phyloP scores from a whole-genome alignment of 2,113 vertebrate species.

The Lagopus leucura region DNA sequence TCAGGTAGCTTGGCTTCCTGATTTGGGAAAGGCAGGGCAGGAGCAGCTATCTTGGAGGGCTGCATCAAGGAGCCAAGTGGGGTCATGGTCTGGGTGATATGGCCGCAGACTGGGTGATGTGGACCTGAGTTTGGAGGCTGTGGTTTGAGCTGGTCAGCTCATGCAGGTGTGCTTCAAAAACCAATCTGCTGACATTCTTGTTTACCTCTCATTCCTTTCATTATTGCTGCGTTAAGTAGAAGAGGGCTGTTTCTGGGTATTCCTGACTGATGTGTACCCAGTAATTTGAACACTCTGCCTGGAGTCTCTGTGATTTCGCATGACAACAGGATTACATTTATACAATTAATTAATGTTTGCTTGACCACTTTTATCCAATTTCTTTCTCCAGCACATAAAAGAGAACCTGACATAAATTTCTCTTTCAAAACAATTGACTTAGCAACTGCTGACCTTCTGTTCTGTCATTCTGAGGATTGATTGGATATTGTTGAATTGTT shows the following conservation, averaged over 20 bases:
- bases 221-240: not conserved
- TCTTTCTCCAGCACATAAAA: constrained; percentile 84
- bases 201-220: constrained; percentile 19
- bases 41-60: not conserved
- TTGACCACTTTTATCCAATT: constrained; percentile 86
- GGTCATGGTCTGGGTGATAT: not conserved
- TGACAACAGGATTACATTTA: constrained; percentile 79
- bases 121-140: not conserved
- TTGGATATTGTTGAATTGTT: constrained; percentile 87
- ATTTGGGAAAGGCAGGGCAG: not conserved
- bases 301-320: constrained; percentile 69
- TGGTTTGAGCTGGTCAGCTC: not conserved
- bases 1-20: not conserved
- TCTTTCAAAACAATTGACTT: constrained; percentile 88
- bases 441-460: constrained; percentile 86
- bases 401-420: constrained; percentile 84
- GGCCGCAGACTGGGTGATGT: not conserved
- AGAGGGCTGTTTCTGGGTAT: constrained; percentile 22
- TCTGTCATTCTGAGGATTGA: constrained; percentile 83
- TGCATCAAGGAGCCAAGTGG: not conserved
- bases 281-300: constrained; percentile 13
- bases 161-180: not conserved
- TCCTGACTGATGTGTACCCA: constrained; percentile 9
- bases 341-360: constrained; percentile 85
- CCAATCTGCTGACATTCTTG: not conserved